These are phyloP conservation scores for Cancer borealis DNA, from an alignment of 2,888 invertebrate species.

Conservation along the genomic window DNA sequence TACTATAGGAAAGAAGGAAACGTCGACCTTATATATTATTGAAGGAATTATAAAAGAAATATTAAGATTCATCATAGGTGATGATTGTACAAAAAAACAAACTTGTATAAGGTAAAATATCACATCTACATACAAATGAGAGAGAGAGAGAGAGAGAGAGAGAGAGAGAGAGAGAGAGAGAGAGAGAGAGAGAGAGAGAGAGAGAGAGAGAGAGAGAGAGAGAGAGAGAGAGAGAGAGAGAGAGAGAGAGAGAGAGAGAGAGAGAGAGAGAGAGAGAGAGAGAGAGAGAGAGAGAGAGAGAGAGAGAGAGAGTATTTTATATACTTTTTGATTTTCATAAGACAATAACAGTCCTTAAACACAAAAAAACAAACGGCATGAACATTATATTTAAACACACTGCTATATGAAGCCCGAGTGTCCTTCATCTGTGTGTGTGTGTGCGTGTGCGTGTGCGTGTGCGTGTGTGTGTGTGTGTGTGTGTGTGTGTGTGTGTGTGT, in stretches of 20 bases:
- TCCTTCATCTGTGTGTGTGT: not conserved
- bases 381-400: too few species aligned
- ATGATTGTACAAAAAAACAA: not conserved
- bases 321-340: not conserved
- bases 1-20: not conserved
- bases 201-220: not conserved
- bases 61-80: not conserved
- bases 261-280: not conserved
- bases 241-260: constrained; percentile 13
- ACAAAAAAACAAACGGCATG: not conserved
- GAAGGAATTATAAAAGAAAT: not conserved
- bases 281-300: not conserved
- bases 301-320: not conserved
- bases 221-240: constrained; percentile 36
- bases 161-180: constrained; percentile 8
- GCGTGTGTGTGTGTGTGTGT: too few species aligned
- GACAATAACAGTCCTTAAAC: not conserved
- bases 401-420: too few species aligned
- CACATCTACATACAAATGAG: not conserved
- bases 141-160: not conserved
- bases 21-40: not conserved
- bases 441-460: not conserved
- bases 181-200: constrained; percentile 35
- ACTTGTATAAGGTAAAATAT: not conserved
- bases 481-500: too few species aligned